Base-by-base conservation (phyloP, 1,140 invertebrate genomes). In the Octopus sinensis region DNA sequence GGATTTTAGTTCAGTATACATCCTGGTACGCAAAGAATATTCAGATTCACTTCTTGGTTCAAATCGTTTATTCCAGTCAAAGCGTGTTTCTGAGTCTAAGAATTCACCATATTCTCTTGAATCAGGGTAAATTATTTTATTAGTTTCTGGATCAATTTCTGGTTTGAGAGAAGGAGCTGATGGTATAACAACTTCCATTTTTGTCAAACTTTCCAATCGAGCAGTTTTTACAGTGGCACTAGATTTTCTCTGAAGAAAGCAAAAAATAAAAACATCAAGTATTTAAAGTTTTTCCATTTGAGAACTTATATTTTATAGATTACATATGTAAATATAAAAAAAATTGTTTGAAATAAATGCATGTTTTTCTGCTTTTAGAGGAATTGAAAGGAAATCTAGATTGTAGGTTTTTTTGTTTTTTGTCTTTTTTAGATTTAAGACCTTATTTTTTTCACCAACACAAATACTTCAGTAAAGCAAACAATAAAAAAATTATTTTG, bases 1-100 rank as follows among this genome's bases (percentile, higher is more conserved):
- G 52, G 0, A 81, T 76, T 6, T 23, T 0, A 73, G 6, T 17
- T 73, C 30, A 13, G 30, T 12, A 13, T 10, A 73, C 68, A n/a
- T 23, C 6, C 13, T 7, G 5, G 17, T 73, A 17, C 68, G 68
- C 7, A 73, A 17, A 5, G 68, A 73, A 4, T 85, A 78, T 76
- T 84, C 82, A 6, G 83, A 53, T 1, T 85, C 84, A 17, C 80
- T 80, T 13, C 86, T 81, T 54, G 82, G 84, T 30, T 87, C 86
- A 71, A 87, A 89, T 52, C 86, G 83, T 17, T 85, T 81, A 51
- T 88, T 86, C 87, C 88, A 90, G 68, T 90, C 87, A 77, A 86
- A 88, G 88, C 89, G 89, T 9, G 88, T 86, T 76, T 90, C 87
- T 54, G 89, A 85, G 80, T 90, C 90, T 53, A 89, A 84, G 78